phyloP scores from a whole-genome alignment of 2,888 invertebrate genomes.

The Toxonevra muliebris region DNA sequence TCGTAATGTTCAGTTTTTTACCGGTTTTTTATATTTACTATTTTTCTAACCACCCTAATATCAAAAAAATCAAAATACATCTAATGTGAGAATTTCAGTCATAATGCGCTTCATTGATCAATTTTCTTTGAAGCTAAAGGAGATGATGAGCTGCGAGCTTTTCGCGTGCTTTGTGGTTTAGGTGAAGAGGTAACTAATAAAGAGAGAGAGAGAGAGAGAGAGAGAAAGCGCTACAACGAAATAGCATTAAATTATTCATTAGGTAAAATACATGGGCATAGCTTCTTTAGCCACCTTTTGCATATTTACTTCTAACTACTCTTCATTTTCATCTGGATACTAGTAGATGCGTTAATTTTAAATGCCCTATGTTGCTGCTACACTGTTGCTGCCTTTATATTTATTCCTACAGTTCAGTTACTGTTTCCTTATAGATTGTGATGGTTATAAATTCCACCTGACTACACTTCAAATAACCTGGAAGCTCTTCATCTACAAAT shows the following conservation, averaged over 20 bases:
- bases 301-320: too few species aligned
- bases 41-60: too few species aligned
- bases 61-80: too few species aligned
- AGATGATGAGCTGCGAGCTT: too few species aligned
- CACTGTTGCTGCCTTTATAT: neutral
- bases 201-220: neutral
- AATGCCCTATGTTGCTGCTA: too few species aligned
- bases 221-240: neutral
- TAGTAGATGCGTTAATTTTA: too few species aligned
- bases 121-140: slow-evolving; percentile 7
- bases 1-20: too few species aligned
- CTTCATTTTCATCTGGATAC: too few species aligned
- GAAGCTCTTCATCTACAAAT: slow-evolving; percentile 16
- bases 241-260: slow-evolving; percentile 26
- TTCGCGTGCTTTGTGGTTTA: neutral
- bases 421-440: neutral
- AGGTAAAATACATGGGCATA: neutral
- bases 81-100: slow-evolving; percentile 2
- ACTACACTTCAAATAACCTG: slow-evolving; percentile 25
- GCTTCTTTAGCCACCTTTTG: neutral
- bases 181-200: neutral
- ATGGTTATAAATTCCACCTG: slow-evolving; percentile 30
- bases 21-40: too few species aligned
- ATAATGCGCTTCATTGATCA: slow-evolving; percentile 28
- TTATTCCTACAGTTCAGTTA: neutral